Percentiles rank a stretch among this genome's conserved stretches.
Conservation (phyloP, 1,140 invertebrate species). For the Trichomalopsis sarcophagae region DNA sequence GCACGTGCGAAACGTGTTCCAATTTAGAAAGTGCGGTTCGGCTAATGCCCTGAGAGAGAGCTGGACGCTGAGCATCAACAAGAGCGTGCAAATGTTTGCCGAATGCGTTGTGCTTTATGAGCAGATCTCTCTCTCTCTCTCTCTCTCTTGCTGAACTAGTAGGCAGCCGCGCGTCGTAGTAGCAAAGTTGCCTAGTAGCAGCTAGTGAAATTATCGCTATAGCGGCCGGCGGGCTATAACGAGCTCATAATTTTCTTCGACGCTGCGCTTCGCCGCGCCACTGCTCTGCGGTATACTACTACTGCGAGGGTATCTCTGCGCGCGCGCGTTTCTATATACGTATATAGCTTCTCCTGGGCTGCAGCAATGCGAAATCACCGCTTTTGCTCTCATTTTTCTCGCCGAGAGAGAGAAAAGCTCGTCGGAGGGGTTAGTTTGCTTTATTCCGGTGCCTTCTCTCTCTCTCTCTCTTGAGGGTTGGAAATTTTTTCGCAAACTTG, state of each 20-base stretch:
- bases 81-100: conserved; percentile 35
- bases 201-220: conserved; percentile 29
- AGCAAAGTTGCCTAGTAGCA: not conserved
- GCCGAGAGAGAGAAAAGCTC: not conserved
- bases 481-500: not conserved
- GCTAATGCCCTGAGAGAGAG: not conserved
- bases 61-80: not conserved
- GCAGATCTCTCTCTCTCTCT: not conserved
- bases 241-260: conserved; percentile 45
- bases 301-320: not conserved
- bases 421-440: not conserved
- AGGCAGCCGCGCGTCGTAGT: no score
- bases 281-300: not conserved
- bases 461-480: not conserved
- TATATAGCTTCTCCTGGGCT: not conserved
- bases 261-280: not conserved
- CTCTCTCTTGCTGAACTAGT: not conserved
- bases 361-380: not conserved
- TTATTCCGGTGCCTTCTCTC: not conserved
- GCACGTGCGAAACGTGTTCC: conserved; percentile 15
- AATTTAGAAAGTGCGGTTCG: conserved; percentile 27
- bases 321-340: not conserved
- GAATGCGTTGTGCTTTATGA: conserved; percentile 35
- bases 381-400: not conserved
- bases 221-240: conserved; percentile 1